These are phyloP conservation scores for Notocelia uddmanniana DNA, from an alignment of 2,888 invertebrate genomes.

Conservation along the genomic window DNA sequence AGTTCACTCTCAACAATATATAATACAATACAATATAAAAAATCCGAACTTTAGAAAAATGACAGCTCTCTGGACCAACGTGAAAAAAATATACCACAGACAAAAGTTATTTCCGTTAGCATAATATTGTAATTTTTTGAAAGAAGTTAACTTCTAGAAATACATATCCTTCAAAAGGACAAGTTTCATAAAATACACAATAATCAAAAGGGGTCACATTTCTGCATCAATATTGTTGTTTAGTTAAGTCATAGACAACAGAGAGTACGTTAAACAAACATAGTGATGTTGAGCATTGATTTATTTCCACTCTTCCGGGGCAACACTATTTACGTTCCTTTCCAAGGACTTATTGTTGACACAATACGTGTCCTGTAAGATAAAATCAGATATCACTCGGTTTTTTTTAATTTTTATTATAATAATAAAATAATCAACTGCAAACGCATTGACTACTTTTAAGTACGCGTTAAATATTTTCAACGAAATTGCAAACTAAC, in stretches of 20 bases:
- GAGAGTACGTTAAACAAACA: slow-evolving; percentile 43
- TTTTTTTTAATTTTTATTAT: neutral
- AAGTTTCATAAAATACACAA: neutral
- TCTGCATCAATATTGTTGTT: slow-evolving; percentile 13
- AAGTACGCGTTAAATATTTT: neutral
- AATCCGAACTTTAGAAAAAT: too few relatives aligned
- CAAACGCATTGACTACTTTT: neutral
- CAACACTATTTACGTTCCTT: slow-evolving; percentile 34
- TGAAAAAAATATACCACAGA: slow-evolving; percentile 21
- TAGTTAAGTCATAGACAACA: slow-evolving; percentile 35
- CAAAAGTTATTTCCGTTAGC: slow-evolving; percentile 16
- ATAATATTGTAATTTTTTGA: neutral
- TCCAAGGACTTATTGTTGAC: slow-evolving; percentile 6
- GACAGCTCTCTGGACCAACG: slow-evolving; percentile 7
- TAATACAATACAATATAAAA: neutral
- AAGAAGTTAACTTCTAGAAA: neutral
- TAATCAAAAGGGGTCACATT: neutral
- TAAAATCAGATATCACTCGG: neutral
- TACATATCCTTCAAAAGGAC: neutral
- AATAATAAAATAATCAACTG: neutral
- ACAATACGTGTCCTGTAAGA: neutral
- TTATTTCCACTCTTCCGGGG: slow-evolving; percentile 29
- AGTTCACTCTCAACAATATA: slow-evolving; percentile 12
- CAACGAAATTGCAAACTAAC: neutral
- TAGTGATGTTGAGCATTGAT: slow-evolving; percentile 40